Conservation (phyloP, 2,113 vertebrate species). For the Mormyrus lacerda region DNA sequence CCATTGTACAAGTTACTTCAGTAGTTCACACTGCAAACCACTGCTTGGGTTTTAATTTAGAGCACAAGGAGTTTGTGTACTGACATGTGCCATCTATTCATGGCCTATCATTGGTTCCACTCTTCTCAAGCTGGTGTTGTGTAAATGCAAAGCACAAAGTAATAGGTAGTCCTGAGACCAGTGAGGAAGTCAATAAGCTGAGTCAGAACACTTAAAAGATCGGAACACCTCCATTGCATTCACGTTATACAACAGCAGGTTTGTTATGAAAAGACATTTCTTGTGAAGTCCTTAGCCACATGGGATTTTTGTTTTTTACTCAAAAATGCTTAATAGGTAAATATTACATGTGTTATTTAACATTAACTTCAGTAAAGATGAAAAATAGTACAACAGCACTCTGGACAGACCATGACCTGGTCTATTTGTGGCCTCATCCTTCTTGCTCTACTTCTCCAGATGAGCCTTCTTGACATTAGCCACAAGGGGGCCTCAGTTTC, state of each 20-base stretch:
- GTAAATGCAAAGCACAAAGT: neutral
- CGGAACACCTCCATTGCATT: neutral
- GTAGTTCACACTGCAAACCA: neutral
- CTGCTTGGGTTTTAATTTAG: neutral
- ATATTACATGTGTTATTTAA: neutral
- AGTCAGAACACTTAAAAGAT: neutral
- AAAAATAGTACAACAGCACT: neutral
- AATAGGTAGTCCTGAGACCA: neutral
- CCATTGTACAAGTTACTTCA: neutral
- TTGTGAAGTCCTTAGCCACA: neutral
- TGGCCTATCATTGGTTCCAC: neutral
- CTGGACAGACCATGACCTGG: neutral
- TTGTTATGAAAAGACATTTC: neutral
- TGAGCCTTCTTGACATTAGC: neutral
- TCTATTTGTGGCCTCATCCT: neutral
- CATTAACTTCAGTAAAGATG: neutral
- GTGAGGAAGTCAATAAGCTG: neutral
- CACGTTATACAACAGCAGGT: neutral
- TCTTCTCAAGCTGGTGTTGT: neutral
- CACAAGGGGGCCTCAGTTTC: constrained; percentile 10
- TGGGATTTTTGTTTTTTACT: neutral
- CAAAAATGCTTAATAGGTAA: neutral
- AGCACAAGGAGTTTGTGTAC: neutral
- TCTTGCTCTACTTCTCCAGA: constrained; percentile 14
- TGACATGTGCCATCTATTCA: neutral